Evolutionary conservation across 1,140 invertebrate species (phyloP), one percentile per base, ranked within the genome.

Genomic region (Camponotus vicinus): DNA sequence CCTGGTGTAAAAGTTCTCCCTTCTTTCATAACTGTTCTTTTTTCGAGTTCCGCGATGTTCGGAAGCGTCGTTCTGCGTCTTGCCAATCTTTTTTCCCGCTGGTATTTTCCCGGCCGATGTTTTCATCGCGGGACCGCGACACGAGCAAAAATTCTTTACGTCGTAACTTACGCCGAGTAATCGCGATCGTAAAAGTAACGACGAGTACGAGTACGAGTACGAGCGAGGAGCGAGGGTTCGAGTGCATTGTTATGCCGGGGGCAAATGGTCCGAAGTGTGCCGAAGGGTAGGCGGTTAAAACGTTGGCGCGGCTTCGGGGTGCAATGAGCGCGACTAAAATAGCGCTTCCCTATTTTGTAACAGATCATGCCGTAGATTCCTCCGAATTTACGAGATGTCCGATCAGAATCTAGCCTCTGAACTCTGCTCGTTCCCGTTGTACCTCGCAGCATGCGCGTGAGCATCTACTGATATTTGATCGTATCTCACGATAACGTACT

Each of bases 141-240:
- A 37, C 37, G 37, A 40, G 52, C 69, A 83, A 63, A 83, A 75
- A 83, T 83, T 73, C 45, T n/a, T 61, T 73, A 37, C 37, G 55
- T n/a, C 52, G 40, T 83, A 83, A 83, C 32, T 83, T 69, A 83
- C 55, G 57, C 79, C 79, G 79, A 57, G 55, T 83, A 42, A 70
- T 57, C 69, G 40, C 69, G 69, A 83, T 83, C 79, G 69, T 83
- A 83, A 83, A 83, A 83, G 55, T 63, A 83, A 83, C 40, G 32
- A 79, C 63, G 55, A 75, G 69, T 49, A 37, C 27, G 27, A 75
- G 69, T 49, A 37, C 27, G 27, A 40, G 6, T 40, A 40, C 3
- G 3, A 40, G 37, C 37, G 37, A 55, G 34, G 77, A 63, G n/a
- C 13, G 37, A 42, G 66, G 79, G 49, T 18, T 45, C 32, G 66